Evolutionary conservation across 2,113 vertebrate species (phyloP).

Genomic region (Hylia prasina): DNA sequence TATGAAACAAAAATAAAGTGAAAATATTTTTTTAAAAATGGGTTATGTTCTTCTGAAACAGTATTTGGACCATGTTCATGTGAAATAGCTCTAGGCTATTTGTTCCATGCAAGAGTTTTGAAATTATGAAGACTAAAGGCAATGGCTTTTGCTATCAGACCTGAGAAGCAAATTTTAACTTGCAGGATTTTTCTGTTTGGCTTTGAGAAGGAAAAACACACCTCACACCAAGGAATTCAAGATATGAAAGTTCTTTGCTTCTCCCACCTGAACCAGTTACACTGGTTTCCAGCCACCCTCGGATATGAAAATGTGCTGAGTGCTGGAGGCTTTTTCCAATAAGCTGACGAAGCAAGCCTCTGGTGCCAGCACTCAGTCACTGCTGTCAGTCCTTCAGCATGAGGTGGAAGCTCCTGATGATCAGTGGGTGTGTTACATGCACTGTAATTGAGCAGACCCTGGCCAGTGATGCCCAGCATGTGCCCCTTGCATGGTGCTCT

Average conservation of each 20-base stretch:
- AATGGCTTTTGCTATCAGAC: neutral
- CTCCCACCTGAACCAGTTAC: neutral
- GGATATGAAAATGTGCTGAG: neutral
- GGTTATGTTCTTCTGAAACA: neutral
- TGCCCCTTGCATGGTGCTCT: neutral
- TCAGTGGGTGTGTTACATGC: neutral
- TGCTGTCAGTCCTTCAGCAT: neutral
- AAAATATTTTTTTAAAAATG: neutral
- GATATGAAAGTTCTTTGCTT: neutral
- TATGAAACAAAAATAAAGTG: neutral
- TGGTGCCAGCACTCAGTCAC: neutral
- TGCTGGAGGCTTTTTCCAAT: neutral
- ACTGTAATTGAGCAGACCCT: neutral
- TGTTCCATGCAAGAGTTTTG: neutral
- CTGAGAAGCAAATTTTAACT: neutral
- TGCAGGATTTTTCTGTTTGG: neutral
- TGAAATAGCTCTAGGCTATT: neutral
- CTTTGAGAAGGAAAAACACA: neutral
- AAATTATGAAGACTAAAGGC: conserved; percentile 31
- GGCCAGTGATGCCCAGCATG: rapidly evolving
- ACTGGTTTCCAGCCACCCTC: neutral
- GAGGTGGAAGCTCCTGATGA: neutral
- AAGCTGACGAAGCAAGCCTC: neutral
- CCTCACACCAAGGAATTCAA: neutral
- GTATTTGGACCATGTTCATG: neutral